Evolutionary conservation across 2,888 invertebrate genomes (phyloP), one percentile per base, ranked within the genome.

Genomic region (Gortyna flavago): DNA sequence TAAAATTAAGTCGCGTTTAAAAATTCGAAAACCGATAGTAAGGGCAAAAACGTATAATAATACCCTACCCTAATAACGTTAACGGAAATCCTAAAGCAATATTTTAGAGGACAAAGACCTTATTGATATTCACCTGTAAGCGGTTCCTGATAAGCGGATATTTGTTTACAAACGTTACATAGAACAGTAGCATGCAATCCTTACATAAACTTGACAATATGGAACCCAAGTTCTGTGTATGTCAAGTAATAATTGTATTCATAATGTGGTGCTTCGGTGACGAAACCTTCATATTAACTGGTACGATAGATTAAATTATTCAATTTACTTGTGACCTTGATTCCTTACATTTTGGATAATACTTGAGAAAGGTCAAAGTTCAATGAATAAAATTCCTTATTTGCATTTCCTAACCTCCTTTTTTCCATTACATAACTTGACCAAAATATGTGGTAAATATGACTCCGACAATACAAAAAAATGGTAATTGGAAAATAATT

Each of bases 401-500:
- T 51, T 35, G 18, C 0, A 38, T 64, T 64, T 67, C 35, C 29
- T 18, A 48, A 2, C 32, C 3, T 48, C 2, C 3, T 25, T 51
- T 38, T 32, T 51, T 74, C 41, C 5, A 18, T 29, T 66, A 72
- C 29, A 59, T 81, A 64, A 51, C n/a, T 48, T 35, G 8, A 44
- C 48, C 44, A 61, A 51, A 68, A 65, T 68, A 41, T 57, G 32
- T 71, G 18, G 18, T 66, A 41, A 62, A 44, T 68, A 75, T 54
- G 78, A 82, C 51, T 81, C 69, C 79, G 66, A 83, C 73, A 44
- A 13, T 64, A 44, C 68, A 87, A 88, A 88, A 88, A 88, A 84
- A n/a, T n/a, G 59, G 77, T 89, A 88, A 92, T 92, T 90, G 81
- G 83, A 92, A 91, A 92, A 92, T 92, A 92, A 93, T 92, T 91